Evolutionary conservation across 2,113 vertebrate species (phyloP).

Genomic region (Bufo bufo): DNA sequence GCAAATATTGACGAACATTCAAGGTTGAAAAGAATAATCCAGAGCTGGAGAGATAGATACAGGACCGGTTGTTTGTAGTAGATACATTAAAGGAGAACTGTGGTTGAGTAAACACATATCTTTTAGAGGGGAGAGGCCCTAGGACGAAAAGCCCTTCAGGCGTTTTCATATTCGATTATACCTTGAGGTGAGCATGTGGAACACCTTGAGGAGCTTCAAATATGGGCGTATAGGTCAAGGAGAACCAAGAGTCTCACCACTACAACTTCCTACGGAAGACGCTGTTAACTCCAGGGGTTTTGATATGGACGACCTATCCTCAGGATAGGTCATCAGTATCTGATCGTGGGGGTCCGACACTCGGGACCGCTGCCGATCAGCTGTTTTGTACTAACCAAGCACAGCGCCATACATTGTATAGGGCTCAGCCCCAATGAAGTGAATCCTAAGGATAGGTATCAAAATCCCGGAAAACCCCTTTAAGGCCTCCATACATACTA

Average conservation of each 20-base stretch:
- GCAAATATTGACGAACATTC: slow-evolving; percentile 51
- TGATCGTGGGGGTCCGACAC: too few relatives aligned
- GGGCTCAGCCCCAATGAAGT: too few relatives aligned
- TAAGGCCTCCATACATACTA: too few relatives aligned
- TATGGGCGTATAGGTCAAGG: neutral
- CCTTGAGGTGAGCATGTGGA: neutral
- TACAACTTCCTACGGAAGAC: neutral
- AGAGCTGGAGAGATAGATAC: neutral
- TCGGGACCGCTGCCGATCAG: too few relatives aligned
- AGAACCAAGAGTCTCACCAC: neutral
- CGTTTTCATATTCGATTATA: neutral
- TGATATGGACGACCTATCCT: too few relatives aligned
- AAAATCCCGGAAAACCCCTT: too few relatives aligned
- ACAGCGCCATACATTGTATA: too few relatives aligned
- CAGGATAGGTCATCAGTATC: too few relatives aligned
- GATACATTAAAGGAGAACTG: slow-evolving; percentile 24
- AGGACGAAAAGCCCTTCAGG: neutral
- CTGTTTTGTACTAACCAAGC: too few relatives aligned
- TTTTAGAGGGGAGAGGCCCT: slow-evolving; percentile 23
- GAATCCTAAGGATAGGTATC: too few relatives aligned
- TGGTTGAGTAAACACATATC: slow-evolving; percentile 27
- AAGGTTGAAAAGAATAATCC: slow-evolving; percentile 43
- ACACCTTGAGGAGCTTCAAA: neutral
- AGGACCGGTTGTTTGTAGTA: slow-evolving; percentile 6
- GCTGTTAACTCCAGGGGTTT: too few relatives aligned